Evolutionary conservation across 2,888 invertebrate species (phyloP).

Genomic region (Chaetoderma sp.): DNA sequence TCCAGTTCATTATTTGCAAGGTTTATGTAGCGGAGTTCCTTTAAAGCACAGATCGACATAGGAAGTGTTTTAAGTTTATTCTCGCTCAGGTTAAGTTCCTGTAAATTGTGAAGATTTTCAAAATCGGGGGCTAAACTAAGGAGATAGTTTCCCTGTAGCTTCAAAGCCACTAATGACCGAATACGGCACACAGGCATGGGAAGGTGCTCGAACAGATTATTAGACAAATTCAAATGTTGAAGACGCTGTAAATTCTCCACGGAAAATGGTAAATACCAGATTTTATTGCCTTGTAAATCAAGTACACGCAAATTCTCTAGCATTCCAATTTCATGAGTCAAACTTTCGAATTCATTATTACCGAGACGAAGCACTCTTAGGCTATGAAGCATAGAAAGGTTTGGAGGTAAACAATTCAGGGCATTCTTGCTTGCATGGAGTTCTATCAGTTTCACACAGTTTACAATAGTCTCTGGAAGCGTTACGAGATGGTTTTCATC

Average conservation of each 20-base stretch:
- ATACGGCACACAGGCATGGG: slow-evolving; percentile 55
- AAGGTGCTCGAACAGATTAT: slow-evolving; percentile 63
- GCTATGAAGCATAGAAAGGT: slow-evolving; percentile 40
- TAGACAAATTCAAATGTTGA: slow-evolving; percentile 52
- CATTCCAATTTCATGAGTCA: slow-evolving; percentile 60
- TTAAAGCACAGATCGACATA: slow-evolving; percentile 46
- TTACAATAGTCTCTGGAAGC: slow-evolving; percentile 61
- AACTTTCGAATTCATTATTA: slow-evolving; percentile 56
- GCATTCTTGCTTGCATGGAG: slow-evolving; percentile 51
- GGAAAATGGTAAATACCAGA: slow-evolving; percentile 63
- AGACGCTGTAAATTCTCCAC: slow-evolving; percentile 51
- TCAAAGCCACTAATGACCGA: slow-evolving; percentile 44
- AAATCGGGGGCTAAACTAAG: slow-evolving; percentile 57
- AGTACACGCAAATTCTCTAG: slow-evolving; percentile 53
- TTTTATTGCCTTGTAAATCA: slow-evolving; percentile 59
- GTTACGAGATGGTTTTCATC: slow-evolving; percentile 51
- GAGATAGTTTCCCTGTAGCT: slow-evolving; percentile 54
- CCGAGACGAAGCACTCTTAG: slow-evolving; percentile 52
- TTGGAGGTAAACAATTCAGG: slow-evolving; percentile 47
- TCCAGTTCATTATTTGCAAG: slow-evolving; percentile 51
- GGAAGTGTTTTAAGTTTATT: slow-evolving; percentile 58
- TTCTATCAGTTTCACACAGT: slow-evolving; percentile 56
- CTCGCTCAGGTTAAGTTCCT: slow-evolving; percentile 56
- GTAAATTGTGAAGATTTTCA: slow-evolving; percentile 49
- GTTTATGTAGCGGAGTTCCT: slow-evolving; percentile 49